Evolutionary conservation across 2,888 invertebrate species (phyloP).

Genomic region (Odontomyia ornata): DNA sequence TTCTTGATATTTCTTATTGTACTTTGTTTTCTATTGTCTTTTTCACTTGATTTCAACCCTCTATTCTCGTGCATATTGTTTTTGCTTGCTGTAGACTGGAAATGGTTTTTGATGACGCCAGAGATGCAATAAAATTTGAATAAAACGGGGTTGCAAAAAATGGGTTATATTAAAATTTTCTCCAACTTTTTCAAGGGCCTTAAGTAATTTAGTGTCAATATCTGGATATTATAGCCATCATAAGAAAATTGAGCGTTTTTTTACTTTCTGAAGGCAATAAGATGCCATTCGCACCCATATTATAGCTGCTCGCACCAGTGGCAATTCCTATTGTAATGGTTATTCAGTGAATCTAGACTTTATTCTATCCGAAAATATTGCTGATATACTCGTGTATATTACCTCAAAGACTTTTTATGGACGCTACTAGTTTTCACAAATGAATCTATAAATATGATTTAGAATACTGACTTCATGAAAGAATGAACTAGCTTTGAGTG

Average conservation of each 20-base stretch:
- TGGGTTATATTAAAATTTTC: slow-evolving; percentile 35
- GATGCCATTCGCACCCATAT: not conserved
- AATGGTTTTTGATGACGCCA: slow-evolving; percentile 39
- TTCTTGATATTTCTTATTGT: no score
- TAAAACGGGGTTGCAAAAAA: slow-evolving; percentile 36
- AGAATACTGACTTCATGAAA: no score
- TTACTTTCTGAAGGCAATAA: not conserved
- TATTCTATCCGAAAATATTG: no score
- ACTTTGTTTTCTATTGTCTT: no score
- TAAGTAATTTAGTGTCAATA: slow-evolving; percentile 44
- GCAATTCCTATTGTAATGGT: no score
- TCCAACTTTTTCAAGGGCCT: slow-evolving; percentile 36
- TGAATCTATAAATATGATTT: no score
- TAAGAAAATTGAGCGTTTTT: not conserved
- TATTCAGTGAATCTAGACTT: no score
- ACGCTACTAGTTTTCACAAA: no score
- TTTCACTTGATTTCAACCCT: not conserved
- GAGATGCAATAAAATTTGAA: slow-evolving; percentile 40
- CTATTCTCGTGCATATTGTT: not conserved
- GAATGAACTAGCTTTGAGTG: no score
- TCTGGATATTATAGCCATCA: slow-evolving; percentile 32
- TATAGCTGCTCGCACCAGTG: no score
- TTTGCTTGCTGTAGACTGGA: not conserved
- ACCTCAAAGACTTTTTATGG: no score
- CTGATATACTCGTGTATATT: no score